Evolutionary conservation across 2,888 invertebrate genomes (phyloP), one percentile per base, ranked within the genome.

Genomic region (Caenorhabditis angaria): DNA sequence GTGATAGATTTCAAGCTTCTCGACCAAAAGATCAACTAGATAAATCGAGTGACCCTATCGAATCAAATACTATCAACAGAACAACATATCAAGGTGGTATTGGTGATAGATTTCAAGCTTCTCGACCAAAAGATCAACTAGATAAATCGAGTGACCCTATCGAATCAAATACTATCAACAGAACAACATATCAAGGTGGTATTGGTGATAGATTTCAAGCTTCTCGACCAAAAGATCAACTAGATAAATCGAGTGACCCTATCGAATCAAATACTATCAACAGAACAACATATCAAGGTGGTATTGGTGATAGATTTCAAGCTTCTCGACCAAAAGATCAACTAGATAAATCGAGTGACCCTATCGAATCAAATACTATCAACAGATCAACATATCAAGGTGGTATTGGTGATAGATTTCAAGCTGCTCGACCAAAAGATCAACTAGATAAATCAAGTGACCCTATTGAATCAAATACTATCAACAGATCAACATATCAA

Each of bases 371-470:
- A 2, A 55, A 35, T 10, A 62, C 62, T 2, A 62, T 62, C 62
- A 62, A 62, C 20, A 14, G 62, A 48, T n/a, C 27, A 4, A 62
- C 62, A 14, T 62, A 62, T 62, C 62, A 62, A 62, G 62, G 62
- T 25, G 62, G 56, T 5, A 47, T 55, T 48, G 62, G 56, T 18
- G 62, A 62, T 2, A 62, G 62, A 56, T 62, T 28, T 47, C 35
- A 32, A 25, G 48, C 62, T 27, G 24, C 62, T 12, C 35, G 62
- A 22, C 62, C 62, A 10, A 62, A 62, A 24, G 62, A 62, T 62
- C 20, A 24, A 10, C 54, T 62, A 28, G 62, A 62, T 28, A 22
- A 41, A 28, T 51, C 62, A 22, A 62, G 27, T 28, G 62, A 62
- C 27, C 27, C 55, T n/a, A 14, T 62, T 0, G 62, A 62, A 28